These are phyloP conservation scores for Podarcis siculus DNA, from an alignment of 2,797 vertebrate species.

Conservation along the genomic window DNA sequence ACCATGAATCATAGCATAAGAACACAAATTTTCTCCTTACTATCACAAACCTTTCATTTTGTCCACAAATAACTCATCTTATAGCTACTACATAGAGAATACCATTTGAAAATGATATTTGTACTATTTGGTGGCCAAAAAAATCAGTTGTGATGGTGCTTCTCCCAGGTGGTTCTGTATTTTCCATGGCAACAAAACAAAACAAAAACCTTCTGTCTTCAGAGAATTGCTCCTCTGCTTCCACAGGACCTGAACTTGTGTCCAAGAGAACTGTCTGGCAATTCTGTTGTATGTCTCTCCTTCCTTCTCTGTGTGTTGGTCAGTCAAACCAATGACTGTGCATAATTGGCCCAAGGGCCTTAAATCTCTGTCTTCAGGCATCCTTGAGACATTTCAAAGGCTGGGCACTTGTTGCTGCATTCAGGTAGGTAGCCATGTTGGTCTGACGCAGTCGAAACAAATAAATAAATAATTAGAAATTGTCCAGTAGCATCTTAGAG, in stretches of 20 bases:
- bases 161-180: background rate
- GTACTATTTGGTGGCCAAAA: background rate
- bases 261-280: background rate
- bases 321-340: background rate
- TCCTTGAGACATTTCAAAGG: background rate
- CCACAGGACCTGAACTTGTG: background rate
- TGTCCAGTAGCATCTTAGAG: too few species aligned
- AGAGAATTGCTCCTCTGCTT: background rate
- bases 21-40: too few species aligned
- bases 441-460: too few species aligned
- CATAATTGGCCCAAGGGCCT: background rate
- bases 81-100: too few species aligned
- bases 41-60: too few species aligned
- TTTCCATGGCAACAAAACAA: background rate
- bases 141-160: background rate
- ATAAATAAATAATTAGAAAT: too few species aligned
- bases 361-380: background rate
- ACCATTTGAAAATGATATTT: background rate
- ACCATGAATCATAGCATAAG: too few species aligned
- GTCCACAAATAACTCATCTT: too few species aligned
- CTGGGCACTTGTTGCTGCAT: background rate
- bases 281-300: background rate
- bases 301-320: background rate
- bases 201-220: background rate
- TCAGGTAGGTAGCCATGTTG: too few species aligned